Base-by-base conservation (phyloP, 2,113 vertebrate genomes). In the Tachysurus vachellii region DNA sequence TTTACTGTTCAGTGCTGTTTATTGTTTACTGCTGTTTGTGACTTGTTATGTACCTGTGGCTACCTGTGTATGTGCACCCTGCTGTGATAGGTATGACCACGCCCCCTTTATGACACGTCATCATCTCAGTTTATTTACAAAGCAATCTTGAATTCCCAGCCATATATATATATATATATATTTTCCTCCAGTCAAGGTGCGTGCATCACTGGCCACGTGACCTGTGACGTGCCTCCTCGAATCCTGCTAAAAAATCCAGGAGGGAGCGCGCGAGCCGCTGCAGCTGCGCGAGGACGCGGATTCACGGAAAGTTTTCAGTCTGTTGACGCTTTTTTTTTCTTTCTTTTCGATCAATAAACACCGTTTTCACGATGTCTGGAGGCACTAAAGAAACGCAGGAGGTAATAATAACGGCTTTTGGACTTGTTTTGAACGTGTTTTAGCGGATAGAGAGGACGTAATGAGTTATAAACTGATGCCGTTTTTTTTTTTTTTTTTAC, bases 161-260 rank as follows among this genome's bases (percentile, higher is more conserved):
- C 36, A 36, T 36, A 36, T 36, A 36, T 36, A 36, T 2, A 36
- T n/a, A n/a, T n/a, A n/a, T n/a, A 2, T 36, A 36, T 1, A 1
- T 36, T 36, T 36, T 10, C 50, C 8, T 17, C 21, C 31, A 12
- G 19, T 59, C 64, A 73, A 82, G 79, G 85, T 86, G 66, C 53
- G 44, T 4, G 80, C 86, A 84, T 85, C 89, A 73, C 44, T 23
- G 5, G 2, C 90, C 95, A 95, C 87, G 94, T 95, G 95, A 94
- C 92, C 11, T 66, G 19, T 94, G 94, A 94, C 95, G 95, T 93
- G 26, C 23, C 5, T 77, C 9, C 36, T 31, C 57, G 42, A 83
- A 36, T 89, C 82, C 50, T 84, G n/a, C 90, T 93, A 90, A 93
- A 94, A 36, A 84, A 88, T 62, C 80, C 90, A 91, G 82, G 87